Conservation (phyloP, 2,797 vertebrate species). For the Streptopelia turtur region DNA sequence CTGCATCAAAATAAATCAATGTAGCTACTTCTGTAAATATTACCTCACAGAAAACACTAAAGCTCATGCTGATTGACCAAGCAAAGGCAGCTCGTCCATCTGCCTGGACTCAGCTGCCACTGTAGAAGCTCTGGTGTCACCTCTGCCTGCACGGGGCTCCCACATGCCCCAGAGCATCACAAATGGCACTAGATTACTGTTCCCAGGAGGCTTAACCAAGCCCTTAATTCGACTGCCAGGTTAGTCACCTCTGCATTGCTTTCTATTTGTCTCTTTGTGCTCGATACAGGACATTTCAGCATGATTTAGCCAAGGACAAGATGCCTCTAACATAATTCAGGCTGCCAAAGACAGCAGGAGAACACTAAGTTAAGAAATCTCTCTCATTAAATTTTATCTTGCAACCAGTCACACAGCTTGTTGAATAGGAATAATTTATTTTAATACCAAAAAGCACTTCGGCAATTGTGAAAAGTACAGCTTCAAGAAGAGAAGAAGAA, state of each 20-base stretch:
- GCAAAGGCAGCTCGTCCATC: not conserved
- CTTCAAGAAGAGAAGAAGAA: not conserved
- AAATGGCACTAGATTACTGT: too few species aligned
- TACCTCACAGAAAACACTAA: not conserved
- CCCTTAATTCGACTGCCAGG: not conserved
- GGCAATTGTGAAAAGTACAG: not conserved
- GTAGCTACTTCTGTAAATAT: not conserved
- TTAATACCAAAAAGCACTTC: not conserved
- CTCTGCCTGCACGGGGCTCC: not conserved
- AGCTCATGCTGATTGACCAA: not conserved
- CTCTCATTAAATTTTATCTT: not conserved
- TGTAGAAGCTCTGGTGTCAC: not conserved
- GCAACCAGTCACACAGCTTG: not conserved
- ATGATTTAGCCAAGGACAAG: not conserved
- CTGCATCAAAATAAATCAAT: not conserved
- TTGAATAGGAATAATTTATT: not conserved
- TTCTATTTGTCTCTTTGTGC: not conserved
- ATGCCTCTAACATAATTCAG: not conserved
- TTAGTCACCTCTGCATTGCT: not conserved
- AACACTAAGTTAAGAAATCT: not conserved
- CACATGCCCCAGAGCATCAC: not conserved
- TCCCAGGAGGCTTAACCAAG: not conserved
- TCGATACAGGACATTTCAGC: not conserved
- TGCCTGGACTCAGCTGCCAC: not conserved
- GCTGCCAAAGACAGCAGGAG: not conserved